Evolutionary conservation across 2,113 vertebrate genomes (phyloP), one percentile per base, ranked within the genome.

Genomic region (Oryzias curvinotus): DNA sequence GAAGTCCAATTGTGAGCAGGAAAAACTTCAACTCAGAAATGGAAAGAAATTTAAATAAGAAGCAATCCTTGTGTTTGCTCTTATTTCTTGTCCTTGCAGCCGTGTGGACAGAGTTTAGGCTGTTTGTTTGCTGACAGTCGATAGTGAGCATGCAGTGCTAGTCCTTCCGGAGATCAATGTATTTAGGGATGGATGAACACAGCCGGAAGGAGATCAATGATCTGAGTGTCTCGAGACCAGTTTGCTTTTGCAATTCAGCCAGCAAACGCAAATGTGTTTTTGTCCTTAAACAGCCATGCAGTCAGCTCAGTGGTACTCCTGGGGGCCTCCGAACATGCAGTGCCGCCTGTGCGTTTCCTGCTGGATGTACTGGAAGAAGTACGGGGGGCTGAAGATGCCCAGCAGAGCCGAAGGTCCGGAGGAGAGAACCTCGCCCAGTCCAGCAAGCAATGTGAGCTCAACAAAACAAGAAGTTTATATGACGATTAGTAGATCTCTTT

Each of bases 311-410:
- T 98, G 97, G 97, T 98, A 98, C 90, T 98, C 96, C 12, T 98
- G 97, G 97, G 97, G 97, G n/a, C 97, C 97, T 62, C 96, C 95
- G 3, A 98, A 96, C 85, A 98, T 98, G 97, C 97, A 97, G 0
- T 98, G 97, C 81, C 94, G 96, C 68, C 86, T 98, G 77, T 98
- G 97, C 65, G 94, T 96, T 17, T 94, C 95, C 76, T 98, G 97
- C 85, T 98, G 97, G 96, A 95, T 96, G 86, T 98, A 98, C 77
- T 98, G 97, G 97, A 98, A 98, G 91, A 98, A 98, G 85, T 98
- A 98, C 0, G 95, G 96, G 49, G 96, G 97, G 63, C 90, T 98
- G 81, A 98, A 98, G 92, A 98, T 98, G 97, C 97, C 95, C 14
- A 98, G 95, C 73, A 92, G 95, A 83, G 94, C 95, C 44, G 96